These are phyloP conservation scores for Campoplex nolae DNA, from an alignment of 2,888 invertebrate species.

Conservation along the genomic window DNA sequence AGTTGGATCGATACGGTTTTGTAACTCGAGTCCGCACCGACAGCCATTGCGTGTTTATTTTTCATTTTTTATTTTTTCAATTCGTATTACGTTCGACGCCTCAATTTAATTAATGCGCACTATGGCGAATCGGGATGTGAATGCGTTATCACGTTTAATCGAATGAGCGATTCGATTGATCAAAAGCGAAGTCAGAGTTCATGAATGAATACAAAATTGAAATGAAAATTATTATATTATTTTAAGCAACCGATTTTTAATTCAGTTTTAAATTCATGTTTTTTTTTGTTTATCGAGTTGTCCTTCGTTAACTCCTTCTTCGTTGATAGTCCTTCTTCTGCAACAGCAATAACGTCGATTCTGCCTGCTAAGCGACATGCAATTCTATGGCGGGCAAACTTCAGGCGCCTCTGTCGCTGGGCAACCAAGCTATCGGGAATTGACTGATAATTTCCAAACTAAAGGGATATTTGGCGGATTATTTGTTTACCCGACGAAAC, in stretches of 20 bases:
- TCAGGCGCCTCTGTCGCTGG: too few relatives aligned
- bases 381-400: too few relatives aligned
- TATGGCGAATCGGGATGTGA: background rate
- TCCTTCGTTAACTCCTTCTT: background rate
- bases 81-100: background rate
- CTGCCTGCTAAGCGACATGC: too few relatives aligned
- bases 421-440: too few relatives aligned
- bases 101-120: conserved; percentile 33
- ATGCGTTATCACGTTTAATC: too few relatives aligned
- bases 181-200: background rate
- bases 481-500: too few relatives aligned
- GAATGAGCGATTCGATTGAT: background rate
- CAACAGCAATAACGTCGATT: background rate
- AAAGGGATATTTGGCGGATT: too few relatives aligned
- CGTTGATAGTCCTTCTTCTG: background rate
- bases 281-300: background rate
- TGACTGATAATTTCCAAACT: too few relatives aligned
- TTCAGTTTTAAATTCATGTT: background rate
- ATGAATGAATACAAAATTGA: background rate
- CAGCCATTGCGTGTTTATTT: conserved; percentile 29
- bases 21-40: conserved; percentile 21
- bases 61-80: background rate
- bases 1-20: conserved; percentile 28
- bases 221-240: too few relatives aligned
- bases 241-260: too few relatives aligned